Evolutionary conservation across 2,797 vertebrate genomes (phyloP).

Genomic region (Rhynchotus rufescens): DNA sequence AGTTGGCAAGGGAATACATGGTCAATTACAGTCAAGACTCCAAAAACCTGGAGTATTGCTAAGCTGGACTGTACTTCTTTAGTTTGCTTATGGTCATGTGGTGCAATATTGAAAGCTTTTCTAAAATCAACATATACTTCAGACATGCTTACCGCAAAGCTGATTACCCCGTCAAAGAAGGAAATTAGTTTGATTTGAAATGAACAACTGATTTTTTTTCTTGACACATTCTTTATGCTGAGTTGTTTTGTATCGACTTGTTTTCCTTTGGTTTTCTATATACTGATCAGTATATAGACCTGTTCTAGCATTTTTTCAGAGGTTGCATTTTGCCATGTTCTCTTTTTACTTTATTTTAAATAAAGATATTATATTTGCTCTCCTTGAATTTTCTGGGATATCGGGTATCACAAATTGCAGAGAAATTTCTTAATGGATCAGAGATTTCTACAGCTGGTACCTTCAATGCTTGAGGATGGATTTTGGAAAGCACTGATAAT

Average conservation of each 20-base stretch:
- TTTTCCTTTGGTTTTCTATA: background rate
- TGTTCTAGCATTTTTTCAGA: background rate
- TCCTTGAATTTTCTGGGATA: background rate
- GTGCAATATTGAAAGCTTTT: background rate
- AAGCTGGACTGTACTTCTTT: background rate
- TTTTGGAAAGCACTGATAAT: slow-evolving; percentile 19
- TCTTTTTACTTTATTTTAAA: background rate
- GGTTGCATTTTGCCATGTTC: background rate
- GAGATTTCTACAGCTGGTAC: background rate
- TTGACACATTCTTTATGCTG: background rate
- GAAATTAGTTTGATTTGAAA: slow-evolving; percentile 11
- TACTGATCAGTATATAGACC: background rate
- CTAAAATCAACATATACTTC: background rate
- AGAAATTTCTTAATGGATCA: slow-evolving; percentile 11
- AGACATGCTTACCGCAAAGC: background rate
- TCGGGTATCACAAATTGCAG: background rate
- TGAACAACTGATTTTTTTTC: background rate
- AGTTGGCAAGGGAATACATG: background rate
- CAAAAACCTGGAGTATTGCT: background rate
- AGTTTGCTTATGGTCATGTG: background rate
- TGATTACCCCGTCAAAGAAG: background rate
- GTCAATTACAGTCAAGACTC: background rate
- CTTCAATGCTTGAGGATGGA: background rate
- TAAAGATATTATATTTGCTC: background rate
- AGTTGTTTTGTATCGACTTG: background rate